Evolutionary conservation across 2,888 invertebrate species (phyloP).

Genomic region (Trichopria drosophilae): DNA sequence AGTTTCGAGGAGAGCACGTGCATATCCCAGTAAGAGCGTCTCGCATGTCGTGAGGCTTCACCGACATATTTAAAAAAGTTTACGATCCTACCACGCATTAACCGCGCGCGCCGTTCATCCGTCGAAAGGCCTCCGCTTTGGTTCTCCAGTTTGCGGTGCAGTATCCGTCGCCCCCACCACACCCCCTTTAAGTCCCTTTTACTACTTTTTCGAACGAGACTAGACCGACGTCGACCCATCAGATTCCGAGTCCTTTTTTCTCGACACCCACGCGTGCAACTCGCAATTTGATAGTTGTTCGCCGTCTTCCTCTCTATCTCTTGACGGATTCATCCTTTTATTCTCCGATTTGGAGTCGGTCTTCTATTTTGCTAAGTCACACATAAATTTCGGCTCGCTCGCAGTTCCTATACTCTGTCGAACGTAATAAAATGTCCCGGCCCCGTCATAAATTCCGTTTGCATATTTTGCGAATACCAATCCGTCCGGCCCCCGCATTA

Average conservation of each 20-base stretch:
- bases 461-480: constrained; percentile 48
- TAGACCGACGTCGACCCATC: constrained; percentile 33
- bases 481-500: no score
- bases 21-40: constrained; percentile 10
- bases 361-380: no score
- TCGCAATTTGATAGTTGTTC: constrained; percentile 26
- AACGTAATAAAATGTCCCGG: constrained; percentile 52
- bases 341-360: constrained; percentile 38
- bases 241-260: constrained; percentile 30
- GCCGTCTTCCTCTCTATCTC: constrained; percentile 28
- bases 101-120: constrained; percentile 29
- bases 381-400: constrained; percentile 49
- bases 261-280: constrained; percentile 28
- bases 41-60: constrained; percentile 36
- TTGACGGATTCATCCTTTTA: constrained; percentile 38
- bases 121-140: constrained; percentile 4
- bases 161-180: constrained; percentile 37
- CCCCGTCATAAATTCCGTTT: constrained; percentile 50
- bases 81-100: constrained; percentile 41
- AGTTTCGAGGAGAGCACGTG: constrained; percentile 28
- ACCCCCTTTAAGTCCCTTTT: constrained; percentile 40
- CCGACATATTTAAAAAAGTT: constrained; percentile 45
- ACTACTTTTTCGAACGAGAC: constrained; percentile 44
- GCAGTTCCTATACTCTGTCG: constrained; percentile 45
- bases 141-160: constrained; percentile 26